Evolutionary conservation across 2,113 vertebrate species (phyloP), one percentile per base, ranked within the genome.

Genomic region (Mastomys coucha): DNA sequence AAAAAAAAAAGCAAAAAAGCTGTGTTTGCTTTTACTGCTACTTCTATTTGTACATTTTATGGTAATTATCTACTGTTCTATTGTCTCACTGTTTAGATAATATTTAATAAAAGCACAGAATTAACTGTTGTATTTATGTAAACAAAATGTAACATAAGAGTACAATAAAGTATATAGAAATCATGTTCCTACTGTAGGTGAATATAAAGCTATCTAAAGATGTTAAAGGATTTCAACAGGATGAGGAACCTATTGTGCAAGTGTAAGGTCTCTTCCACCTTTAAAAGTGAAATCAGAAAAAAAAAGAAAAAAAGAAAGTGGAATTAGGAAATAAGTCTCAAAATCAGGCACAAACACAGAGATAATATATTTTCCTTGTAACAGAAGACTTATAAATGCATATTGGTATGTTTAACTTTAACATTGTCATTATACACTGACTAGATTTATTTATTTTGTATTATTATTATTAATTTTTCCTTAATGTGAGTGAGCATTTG

Each of bases 51-150:
- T 45, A 91, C n/a, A 56, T 90, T 75, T 63, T 84, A 76, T 72
- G 78, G 5, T 11, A 91, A 72, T 94, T 92, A 80, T 96, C 93
- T 97, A 51, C 67, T 97, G 7, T 51, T 87, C 60, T 7, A 72
- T 95, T 33, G 13, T 69, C 13, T 69, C 5, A 85, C 84, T 82
- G 75, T 84, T 95, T 82, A 77, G 33, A 56, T 58, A 91, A 84
- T 93, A 89, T 89, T 96, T 85, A 93, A 91, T 95, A 70, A 93
- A 70, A 56, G 5, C 4, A 7, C 7, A 70, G 22, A 78, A 86
- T 81, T n/a, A 53, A 86, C 86, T 42, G 22, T 16, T 77, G 1
- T 22, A 53, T 85, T 91, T 88, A 80, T 84, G 56, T 88, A 95
- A 97, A 88, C 42, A 67, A 93, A 91, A 63, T 56, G 39, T 26